These are phyloP conservation scores for Philopotamus ludificatus DNA, from an alignment of 1,140 invertebrate genomes.

Conservation along the genomic window DNA sequence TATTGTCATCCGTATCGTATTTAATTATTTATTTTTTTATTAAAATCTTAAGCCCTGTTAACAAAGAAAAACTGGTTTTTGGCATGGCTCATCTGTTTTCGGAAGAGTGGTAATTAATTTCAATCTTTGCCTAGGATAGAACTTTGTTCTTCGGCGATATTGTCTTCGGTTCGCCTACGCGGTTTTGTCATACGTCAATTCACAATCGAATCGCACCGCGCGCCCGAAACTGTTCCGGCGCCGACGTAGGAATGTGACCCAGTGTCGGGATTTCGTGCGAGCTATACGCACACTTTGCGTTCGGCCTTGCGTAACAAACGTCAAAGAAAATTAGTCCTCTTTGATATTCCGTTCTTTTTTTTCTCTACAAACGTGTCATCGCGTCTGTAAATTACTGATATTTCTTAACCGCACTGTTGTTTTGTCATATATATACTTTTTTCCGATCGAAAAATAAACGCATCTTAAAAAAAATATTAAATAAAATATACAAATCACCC, in stretches of 20 bases:
- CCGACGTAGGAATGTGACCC: slow-evolving; percentile 15
- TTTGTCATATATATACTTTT: too few relatives aligned
- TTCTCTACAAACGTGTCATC: slow-evolving; percentile 24
- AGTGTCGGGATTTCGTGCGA: background rate
- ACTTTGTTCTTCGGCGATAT: slow-evolving; percentile 31
- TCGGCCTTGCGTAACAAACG: slow-evolving; percentile 15
- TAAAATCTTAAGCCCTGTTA: background rate
- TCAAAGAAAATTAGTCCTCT: slow-evolving; percentile 31
- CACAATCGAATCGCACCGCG: slow-evolving; percentile 13
- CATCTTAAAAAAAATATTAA: too few relatives aligned
- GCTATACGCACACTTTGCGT: background rate
- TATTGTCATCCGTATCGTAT: too few relatives aligned
- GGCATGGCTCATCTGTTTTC: slow-evolving; percentile 33
- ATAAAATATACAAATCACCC: too few relatives aligned
- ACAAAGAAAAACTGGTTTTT: slow-evolving; percentile 26
- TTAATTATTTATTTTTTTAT: background rate
- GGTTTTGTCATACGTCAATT: slow-evolving; percentile 17
- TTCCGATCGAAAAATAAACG: too few relatives aligned
- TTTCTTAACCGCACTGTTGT: background rate
- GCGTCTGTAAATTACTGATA: slow-evolving; percentile 20
- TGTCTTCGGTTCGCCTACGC: slow-evolving; percentile 25
- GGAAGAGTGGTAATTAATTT: slow-evolving; percentile 35
- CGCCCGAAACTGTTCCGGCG: background rate
- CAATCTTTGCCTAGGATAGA: slow-evolving; percentile 27
- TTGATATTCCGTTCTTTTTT: slow-evolving; percentile 31